These are phyloP conservation scores for Petrosia ficiformis DNA, from an alignment of 37 sponge, comb jelly and placozoan genomes.

Conservation along the genomic window DNA sequence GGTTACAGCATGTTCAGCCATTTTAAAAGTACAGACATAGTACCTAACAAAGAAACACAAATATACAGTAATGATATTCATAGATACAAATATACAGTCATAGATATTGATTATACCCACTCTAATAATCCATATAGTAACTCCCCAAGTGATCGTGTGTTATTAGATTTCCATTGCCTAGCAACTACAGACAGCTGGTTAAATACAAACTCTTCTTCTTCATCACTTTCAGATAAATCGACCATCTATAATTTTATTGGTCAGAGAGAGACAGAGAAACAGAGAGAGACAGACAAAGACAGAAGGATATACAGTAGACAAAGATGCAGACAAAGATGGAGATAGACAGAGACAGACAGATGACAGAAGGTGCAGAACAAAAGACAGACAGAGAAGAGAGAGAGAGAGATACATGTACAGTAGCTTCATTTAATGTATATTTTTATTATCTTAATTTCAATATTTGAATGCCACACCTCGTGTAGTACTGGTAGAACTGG, in stretches of 20 bases:
- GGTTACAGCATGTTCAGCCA: conserved; percentile 23
- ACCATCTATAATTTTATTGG: too few species aligned
- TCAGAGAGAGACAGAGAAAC: too few species aligned
- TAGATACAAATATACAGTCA: background rate
- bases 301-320: too few species aligned
- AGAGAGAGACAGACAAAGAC: too few species aligned
- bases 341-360: too few species aligned
- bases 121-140: background rate
- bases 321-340: too few species aligned
- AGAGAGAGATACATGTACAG: too few species aligned
- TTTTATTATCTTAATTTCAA: too few species aligned
- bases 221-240: background rate
- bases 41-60: conserved; percentile 37
- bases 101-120: background rate
- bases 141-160: conserved; percentile 5
- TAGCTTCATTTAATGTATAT: too few species aligned
- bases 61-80: background rate
- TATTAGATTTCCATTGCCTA: background rate
- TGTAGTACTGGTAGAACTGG: conserved; percentile 84
- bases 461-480: conserved; percentile 67
- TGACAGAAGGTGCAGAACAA: too few species aligned
- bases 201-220: background rate
- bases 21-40: conserved; percentile 29
- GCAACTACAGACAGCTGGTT: background rate
- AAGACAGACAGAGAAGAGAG: too few species aligned